phyloP scores from a whole-genome alignment of 2,797 vertebrate species.

The Chaetophractus vellerosus region DNA sequence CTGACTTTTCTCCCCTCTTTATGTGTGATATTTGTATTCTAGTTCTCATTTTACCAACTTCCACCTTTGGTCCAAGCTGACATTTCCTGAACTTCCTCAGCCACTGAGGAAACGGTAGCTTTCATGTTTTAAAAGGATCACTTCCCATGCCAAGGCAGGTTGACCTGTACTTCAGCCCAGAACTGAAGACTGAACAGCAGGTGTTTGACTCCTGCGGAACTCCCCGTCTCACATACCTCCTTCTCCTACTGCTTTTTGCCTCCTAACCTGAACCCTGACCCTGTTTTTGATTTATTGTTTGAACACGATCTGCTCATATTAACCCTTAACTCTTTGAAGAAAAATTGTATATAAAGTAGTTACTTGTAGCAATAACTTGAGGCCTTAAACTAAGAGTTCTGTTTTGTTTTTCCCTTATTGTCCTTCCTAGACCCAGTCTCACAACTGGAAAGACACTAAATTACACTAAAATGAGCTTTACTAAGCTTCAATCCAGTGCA shows the following conservation, averaged over 20 bases:
- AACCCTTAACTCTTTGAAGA: constrained; percentile 57
- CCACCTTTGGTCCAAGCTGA: background rate
- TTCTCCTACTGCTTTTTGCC: constrained; percentile 1
- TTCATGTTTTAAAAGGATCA: constrained; percentile 43
- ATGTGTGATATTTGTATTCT: background rate
- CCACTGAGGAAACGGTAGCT: constrained; percentile 42
- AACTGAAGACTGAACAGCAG: background rate
- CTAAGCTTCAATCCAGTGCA: background rate
- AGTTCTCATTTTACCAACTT: constrained; percentile 16
- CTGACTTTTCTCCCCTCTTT: background rate
- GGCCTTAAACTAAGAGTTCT: background rate
- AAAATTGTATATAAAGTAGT: background rate
- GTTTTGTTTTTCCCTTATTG: background rate
- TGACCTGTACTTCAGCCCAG: background rate
- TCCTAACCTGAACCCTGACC: constrained; percentile 22
- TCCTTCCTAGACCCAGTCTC: background rate
- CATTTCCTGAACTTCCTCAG: constrained; percentile 57
- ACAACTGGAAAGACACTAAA: background rate
- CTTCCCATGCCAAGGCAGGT: background rate
- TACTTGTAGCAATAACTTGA: background rate
- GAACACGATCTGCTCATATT: constrained; percentile 44
- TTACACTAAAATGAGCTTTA: background rate
- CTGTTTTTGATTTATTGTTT: constrained; percentile 55
- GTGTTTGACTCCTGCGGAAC: background rate
- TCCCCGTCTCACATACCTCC: background rate